These are phyloP conservation scores for Perithous albicinctus DNA, from an alignment of 2,888 invertebrate species.

Conservation along the genomic window DNA sequence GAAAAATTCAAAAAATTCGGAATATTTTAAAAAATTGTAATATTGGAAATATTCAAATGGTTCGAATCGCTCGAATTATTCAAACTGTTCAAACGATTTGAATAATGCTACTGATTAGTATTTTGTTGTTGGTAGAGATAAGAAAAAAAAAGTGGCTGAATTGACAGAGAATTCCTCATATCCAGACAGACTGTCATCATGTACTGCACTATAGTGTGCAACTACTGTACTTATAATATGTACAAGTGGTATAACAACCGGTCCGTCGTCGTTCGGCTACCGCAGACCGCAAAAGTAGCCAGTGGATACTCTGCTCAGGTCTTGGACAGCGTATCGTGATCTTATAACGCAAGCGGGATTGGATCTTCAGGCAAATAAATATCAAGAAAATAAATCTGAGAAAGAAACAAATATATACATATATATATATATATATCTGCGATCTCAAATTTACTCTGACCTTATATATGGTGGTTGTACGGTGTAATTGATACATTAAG, in stretches of 20 bases:
- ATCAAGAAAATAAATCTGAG: no score
- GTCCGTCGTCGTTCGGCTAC: constrained; percentile 65
- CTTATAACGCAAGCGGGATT: constrained; percentile 14
- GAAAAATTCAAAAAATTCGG: no score
- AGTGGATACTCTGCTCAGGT: constrained; percentile 54
- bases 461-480: no score
- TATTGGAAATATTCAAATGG: no score
- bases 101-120: no score
- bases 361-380: neutral
- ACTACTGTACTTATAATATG: constrained; percentile 50
- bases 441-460: no score
- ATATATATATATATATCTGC: neutral
- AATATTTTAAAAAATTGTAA: no score
- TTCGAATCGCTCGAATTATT: no score
- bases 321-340: constrained; percentile 38
- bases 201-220: neutral
- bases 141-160: no score
- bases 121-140: no score
- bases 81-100: no score
- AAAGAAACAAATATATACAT: constrained; percentile 9
- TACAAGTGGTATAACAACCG: constrained; percentile 59
- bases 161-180: no score
- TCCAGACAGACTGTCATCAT: neutral
- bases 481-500: constrained; percentile 7
- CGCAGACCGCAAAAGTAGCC: constrained; percentile 74